phyloP scores from a whole-genome alignment of 64 coral and sea anemone genomes.

The Montipora capricornis region DNA sequence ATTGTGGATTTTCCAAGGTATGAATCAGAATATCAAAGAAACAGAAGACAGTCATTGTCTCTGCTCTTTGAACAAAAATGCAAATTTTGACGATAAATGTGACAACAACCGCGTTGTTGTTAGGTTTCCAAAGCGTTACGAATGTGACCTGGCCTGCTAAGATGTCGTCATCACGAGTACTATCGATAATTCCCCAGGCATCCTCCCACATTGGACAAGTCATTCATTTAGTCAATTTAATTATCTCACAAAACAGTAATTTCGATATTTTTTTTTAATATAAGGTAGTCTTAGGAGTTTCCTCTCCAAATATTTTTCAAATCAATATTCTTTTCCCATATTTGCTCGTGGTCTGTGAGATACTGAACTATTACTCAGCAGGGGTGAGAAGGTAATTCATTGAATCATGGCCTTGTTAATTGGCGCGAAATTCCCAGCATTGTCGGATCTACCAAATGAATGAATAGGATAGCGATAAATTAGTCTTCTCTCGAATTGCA shows the following conservation, averaged over 20 bases:
- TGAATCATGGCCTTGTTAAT: neutral
- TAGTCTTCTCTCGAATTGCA: neutral
- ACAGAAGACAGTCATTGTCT: neutral
- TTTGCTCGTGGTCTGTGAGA: no score
- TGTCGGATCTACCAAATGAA: no score
- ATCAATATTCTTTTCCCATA: no score
- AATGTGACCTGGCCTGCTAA: neutral
- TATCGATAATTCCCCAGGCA: neutral
- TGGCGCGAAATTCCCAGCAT: slow-evolving; percentile 29
- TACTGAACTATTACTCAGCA: neutral
- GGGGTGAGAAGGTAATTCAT: neutral
- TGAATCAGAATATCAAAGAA: slow-evolving; percentile 7
- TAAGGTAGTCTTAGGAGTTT: neutral
- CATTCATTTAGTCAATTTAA: neutral
- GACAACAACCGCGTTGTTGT: slow-evolving; percentile 5
- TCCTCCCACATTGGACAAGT: neutral
- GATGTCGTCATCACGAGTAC: neutral
- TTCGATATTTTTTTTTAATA: neutral
- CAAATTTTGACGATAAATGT: slow-evolving; percentile 1
- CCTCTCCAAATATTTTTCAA: neutral
- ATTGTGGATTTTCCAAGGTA: neutral
- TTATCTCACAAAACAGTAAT: neutral
- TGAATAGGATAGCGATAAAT: neutral
- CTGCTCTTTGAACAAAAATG: neutral
- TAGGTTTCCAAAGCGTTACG: slow-evolving; percentile 22